Evolutionary conservation across 2,888 invertebrate species (phyloP).

Genomic region (Thumatha senex): DNA sequence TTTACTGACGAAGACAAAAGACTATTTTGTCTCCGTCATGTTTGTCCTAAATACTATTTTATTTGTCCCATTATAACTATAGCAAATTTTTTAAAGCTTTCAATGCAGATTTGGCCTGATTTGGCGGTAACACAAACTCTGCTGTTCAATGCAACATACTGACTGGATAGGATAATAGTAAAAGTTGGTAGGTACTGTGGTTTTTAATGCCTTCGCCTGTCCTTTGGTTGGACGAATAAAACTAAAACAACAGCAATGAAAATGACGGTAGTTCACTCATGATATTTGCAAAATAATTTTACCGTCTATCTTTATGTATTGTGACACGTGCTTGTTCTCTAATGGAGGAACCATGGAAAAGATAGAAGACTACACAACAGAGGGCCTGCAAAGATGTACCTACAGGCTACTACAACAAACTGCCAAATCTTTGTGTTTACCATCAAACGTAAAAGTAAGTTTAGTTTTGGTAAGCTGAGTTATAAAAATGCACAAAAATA

Average conservation of each 20-base stretch:
- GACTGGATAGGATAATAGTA: too few species aligned
- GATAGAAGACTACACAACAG: conserved; percentile 31
- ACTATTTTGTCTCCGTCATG: too few species aligned
- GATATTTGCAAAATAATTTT: conserved; percentile 3
- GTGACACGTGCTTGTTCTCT: conserved; percentile 3
- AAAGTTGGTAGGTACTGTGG: too few species aligned
- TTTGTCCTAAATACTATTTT: too few species aligned
- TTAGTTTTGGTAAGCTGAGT: not conserved
- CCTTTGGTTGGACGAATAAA: too few species aligned
- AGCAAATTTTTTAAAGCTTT: too few species aligned
- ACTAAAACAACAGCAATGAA: not conserved
- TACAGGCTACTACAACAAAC: conserved; percentile 64
- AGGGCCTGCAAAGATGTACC: conserved; percentile 43
- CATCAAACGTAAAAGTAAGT: conserved; percentile 69
- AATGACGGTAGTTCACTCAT: not conserved
- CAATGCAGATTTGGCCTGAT: too few species aligned
- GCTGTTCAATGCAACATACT: too few species aligned
- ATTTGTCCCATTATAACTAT: too few species aligned
- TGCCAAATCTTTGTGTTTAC: conserved; percentile 60
- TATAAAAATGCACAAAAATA: not conserved
- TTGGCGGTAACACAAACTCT: too few species aligned
- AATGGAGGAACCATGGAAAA: conserved; percentile 24
- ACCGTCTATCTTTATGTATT: not conserved
- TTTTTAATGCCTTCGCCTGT: too few species aligned
- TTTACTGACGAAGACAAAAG: too few species aligned